Conservation (phyloP, 1,140 invertebrate species). For the Protaetia brevitarsis region DNA sequence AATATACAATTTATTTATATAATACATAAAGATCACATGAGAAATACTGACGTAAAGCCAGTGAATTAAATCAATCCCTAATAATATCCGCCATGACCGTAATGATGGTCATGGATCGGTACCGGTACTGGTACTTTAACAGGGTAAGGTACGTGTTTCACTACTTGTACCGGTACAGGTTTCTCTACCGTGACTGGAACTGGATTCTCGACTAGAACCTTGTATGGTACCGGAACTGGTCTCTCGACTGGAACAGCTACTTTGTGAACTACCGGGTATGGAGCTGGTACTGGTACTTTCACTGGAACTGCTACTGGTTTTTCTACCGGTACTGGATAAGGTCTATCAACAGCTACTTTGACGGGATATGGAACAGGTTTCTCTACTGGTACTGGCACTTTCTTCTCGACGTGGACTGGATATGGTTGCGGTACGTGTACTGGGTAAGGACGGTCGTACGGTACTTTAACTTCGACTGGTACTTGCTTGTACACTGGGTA, state of each 20-base stretch:
- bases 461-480: conserved; percentile 61
- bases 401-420: conserved; percentile 53
- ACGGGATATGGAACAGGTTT: conserved; percentile 60
- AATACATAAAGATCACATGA: conserved; percentile 15
- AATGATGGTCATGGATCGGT: conserved; percentile 51
- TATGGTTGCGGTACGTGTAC: conserved; percentile 51
- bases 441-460: conserved; percentile 52
- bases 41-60: not conserved
- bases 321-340: conserved; percentile 56
- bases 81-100: conserved; percentile 24
- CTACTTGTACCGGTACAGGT: conserved; percentile 53
- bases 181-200: conserved; percentile 53
- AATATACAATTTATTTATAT: conserved; percentile 16
- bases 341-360: conserved; percentile 54
- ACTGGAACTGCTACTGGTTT: conserved; percentile 59
- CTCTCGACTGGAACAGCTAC: conserved; percentile 45
- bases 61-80: not conserved
- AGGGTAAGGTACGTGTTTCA: conserved; percentile 47
- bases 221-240: conserved; percentile 42
- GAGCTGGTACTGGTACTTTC: conserved; percentile 61
- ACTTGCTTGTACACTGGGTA: conserved; percentile 64
- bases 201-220: conserved; percentile 42
- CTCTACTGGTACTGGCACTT: conserved; percentile 56
- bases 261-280: conserved; percentile 59
- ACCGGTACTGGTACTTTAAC: conserved; percentile 52